Conservation (phyloP, 2,797 vertebrate species). For the Gallinago nigripennis region DNA sequence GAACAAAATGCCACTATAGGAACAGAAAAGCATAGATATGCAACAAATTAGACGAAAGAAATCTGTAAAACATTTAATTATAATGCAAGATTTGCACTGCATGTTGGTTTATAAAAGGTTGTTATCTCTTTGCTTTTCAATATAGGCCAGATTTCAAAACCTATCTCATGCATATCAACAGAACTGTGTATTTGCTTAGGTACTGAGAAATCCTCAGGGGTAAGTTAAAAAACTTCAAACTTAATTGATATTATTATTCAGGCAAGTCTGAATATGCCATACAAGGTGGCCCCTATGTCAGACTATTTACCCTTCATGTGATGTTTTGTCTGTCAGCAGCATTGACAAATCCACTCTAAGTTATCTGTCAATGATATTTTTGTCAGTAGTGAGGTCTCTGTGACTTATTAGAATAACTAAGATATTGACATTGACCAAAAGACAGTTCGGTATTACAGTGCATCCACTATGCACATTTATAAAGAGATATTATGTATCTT, state of each 20-base stretch:
- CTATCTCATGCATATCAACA: neutral
- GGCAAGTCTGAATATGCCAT: neutral
- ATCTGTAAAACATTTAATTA: neutral
- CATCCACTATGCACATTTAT: neutral
- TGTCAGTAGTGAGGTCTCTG: neutral
- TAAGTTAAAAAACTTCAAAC: neutral
- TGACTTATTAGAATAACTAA: neutral
- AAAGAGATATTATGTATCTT: neutral
- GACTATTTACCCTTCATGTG: neutral
- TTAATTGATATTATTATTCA: neutral
- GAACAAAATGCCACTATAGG: constrained; percentile 26
- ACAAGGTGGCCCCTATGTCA: neutral
- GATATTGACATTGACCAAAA: neutral
- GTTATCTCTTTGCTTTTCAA: neutral
- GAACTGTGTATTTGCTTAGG: neutral
- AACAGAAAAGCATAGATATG: constrained; percentile 19
- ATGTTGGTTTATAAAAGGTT: neutral
- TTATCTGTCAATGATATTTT: constrained; percentile 5
- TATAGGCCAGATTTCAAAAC: neutral
- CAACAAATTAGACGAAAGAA: neutral
- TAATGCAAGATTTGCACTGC: neutral
- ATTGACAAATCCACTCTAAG: neutral
- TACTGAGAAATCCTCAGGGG: neutral
- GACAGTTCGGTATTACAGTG: neutral
- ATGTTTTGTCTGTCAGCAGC: neutral